A percentile compares a stretch with the other conserved stretches of the same genome.
phyloP scores from a whole-genome alignment of 2,797 vertebrate genomes.

The Neosilurus hyrtlii region DNA sequence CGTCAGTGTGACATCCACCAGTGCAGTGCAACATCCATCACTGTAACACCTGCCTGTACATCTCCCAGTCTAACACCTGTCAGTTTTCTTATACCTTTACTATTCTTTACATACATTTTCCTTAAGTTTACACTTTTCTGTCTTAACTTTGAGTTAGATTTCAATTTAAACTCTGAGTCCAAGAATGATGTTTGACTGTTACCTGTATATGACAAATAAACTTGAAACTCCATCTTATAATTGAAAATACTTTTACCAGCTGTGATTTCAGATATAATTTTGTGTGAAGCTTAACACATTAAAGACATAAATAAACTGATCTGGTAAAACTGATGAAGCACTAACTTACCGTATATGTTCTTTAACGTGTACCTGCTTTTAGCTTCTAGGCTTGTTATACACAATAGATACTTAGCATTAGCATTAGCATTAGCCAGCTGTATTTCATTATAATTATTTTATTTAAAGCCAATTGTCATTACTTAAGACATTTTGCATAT shows the following conservation, averaged over 20 bases:
- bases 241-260: too few relatives aligned
- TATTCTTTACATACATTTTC: background rate
- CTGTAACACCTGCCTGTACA: background rate
- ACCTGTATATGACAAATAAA: too few relatives aligned
- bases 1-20: too few relatives aligned
- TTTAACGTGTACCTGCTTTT: background rate
- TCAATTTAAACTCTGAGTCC: background rate
- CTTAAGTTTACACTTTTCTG: background rate
- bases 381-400: background rate
- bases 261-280: background rate
- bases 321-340: background rate
- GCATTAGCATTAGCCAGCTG: slow-evolving; percentile 1
- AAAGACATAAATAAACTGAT: background rate
- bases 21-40: too few relatives aligned
- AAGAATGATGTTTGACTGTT: too few relatives aligned
- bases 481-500: background rate
- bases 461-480: background rate
- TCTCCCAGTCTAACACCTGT: too few relatives aligned
- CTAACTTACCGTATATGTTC: background rate
- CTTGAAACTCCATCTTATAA: background rate
- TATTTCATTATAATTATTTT: background rate
- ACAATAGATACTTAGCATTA: background rate
- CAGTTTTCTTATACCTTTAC: too few relatives aligned
- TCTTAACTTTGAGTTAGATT: background rate
- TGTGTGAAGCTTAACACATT: background rate